Base-by-base conservation (phyloP, 1,140 invertebrate genomes). In the Pogonomyrmex californicus region DNA sequence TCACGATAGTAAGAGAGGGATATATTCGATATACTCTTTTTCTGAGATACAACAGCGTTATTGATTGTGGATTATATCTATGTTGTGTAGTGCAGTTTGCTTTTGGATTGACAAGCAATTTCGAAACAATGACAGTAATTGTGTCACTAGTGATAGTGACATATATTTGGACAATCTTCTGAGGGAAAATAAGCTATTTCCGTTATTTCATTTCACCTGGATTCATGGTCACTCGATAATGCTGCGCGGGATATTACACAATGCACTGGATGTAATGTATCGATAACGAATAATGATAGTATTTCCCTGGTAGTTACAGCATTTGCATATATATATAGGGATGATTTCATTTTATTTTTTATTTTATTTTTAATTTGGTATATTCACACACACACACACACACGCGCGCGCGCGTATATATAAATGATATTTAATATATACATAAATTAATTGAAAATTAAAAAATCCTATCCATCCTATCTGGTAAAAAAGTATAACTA, bases 31-130 rank as follows among this genome's bases (percentile, higher is more conserved):
- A 54, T 4, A 66, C 6, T n/a, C 71, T 58, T 12, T 41, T 49
- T 68, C n/a, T 12, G 7, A 79, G n/a, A 68, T 78, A 78, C 58
- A 49, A 41, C n/a, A 79, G 47, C 33, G 6, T 79, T 68, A 79
- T 68, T 66, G 62, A 79, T 79, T 54, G n/a, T 10, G 47, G 12
- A 68, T 79, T 66, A 79, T 79, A 79, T 66, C 49, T 23, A n/a
- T 66, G 49, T 33, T 12, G 44, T 23, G 47, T 4, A 17, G 23
- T 30, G 17, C 14, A 76, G n/a, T 66, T 38, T 51, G 14, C 4
- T n/a, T 38, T 65, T 36, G 9, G 33, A 30, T 14, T 23, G 17
- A 2, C 36, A 30, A 49, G 12, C 44, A n/a, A 51, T 38, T 51
- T 12, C 6, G 12, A 14, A 44, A 33, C 17, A 78, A 30, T 49